Evolutionary conservation across 1,140 invertebrate genomes (phyloP).

Genomic region (Saccostrea glomerata): DNA sequence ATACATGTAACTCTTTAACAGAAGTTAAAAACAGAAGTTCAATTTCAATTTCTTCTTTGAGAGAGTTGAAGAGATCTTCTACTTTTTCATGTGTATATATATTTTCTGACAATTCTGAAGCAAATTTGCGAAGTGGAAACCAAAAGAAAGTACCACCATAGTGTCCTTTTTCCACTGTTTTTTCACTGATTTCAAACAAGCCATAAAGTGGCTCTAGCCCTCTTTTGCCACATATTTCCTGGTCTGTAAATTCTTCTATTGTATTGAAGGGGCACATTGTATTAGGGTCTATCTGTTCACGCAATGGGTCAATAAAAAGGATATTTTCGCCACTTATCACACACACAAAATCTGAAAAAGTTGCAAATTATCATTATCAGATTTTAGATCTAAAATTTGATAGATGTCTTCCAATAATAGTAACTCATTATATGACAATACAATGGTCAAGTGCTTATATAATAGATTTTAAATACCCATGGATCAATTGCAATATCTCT

Average conservation of each 20-base stretch:
- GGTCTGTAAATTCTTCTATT: not conserved
- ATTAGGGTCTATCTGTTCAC: conserved; percentile 45
- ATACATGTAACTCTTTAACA: conserved; percentile 28
- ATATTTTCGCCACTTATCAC: conserved; percentile 70
- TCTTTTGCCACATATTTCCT: not conserved
- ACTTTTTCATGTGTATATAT: conserved; percentile 58
- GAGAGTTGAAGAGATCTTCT: conserved; percentile 54
- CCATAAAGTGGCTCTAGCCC: conserved; percentile 4
- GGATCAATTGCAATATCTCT: too few relatives aligned
- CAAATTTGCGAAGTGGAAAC: conserved; percentile 60
- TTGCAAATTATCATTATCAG: too few relatives aligned
- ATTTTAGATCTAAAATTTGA: too few relatives aligned
- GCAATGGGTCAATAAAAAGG: conserved; percentile 67
- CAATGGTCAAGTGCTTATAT: too few relatives aligned
- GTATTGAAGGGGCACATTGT: conserved; percentile 29
- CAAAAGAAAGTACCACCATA: conserved; percentile 67
- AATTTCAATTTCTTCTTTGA: conserved; percentile 53
- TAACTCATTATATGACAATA: too few relatives aligned
- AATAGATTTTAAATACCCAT: too few relatives aligned
- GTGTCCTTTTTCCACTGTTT: not conserved
- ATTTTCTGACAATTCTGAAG: conserved; percentile 52
- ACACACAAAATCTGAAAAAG: conserved; percentile 68
- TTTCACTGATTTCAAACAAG: conserved; percentile 8
- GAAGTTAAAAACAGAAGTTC: conserved; percentile 62
- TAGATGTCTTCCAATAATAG: too few relatives aligned